Evolutionary conservation across 2,888 invertebrate species (phyloP).

Genomic region (Oxycera nigricornis): DNA sequence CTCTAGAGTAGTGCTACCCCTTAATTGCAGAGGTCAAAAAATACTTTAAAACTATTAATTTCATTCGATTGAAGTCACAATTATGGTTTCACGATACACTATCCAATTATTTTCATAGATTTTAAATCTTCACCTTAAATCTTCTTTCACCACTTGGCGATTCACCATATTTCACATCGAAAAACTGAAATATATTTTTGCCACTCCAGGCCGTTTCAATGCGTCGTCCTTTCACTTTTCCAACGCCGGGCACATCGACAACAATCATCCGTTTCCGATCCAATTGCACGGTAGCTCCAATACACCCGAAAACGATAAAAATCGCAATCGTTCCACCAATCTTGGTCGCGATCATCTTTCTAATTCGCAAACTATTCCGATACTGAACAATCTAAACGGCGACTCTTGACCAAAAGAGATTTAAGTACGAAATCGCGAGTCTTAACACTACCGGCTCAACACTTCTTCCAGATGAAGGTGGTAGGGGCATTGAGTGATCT

Average conservation of each 20-base stretch:
- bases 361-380: conserved; percentile 24
- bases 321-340: neutral
- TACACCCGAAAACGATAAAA: conserved; percentile 4
- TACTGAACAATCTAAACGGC: neutral
- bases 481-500: conserved; percentile 14
- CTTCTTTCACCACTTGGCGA: conserved; percentile 52
- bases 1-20: too few species aligned
- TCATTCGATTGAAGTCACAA: too few species aligned
- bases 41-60: too few species aligned
- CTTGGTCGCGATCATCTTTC: conserved; percentile 27
- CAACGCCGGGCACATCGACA: conserved; percentile 51
- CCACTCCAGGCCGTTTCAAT: conserved; percentile 55
- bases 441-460: neutral
- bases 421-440: conserved; percentile 8
- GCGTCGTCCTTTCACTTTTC: conserved; percentile 54
- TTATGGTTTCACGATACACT: too few species aligned
- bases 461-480: neutral
- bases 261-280: conserved; percentile 29
- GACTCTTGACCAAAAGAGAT: conserved; percentile 6
- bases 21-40: too few species aligned
- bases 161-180: conserved; percentile 59
- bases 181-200: conserved; percentile 54
- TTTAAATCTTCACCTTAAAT: conserved; percentile 55
- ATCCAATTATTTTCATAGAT: too few species aligned
- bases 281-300: conserved; percentile 21